Percentiles rank a stretch among this genome's conserved stretches.
Conservation (phyloP, 2,113 vertebrate genomes). For the Pomatorhinus ruficollis region DNA sequence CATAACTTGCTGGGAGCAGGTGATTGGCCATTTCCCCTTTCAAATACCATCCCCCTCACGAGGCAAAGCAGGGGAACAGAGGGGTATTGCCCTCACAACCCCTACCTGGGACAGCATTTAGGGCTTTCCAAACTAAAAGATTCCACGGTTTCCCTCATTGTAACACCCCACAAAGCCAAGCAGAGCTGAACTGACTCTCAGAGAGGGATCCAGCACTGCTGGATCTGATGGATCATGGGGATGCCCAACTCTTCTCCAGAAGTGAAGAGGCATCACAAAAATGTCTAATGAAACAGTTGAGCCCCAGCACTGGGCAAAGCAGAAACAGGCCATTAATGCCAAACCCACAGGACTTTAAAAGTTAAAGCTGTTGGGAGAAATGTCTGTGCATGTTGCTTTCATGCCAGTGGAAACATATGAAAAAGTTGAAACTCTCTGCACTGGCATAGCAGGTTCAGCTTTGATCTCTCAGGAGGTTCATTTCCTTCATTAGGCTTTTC, state of each 20-base stretch:
- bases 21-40: background rate
- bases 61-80: background rate
- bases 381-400: constrained; percentile 42
- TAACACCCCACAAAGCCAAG: background rate
- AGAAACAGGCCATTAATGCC: background rate
- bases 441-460: constrained; percentile 62
- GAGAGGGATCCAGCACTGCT: background rate
- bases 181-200: background rate
- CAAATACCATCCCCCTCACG: background rate
- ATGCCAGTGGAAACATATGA: constrained; percentile 52
- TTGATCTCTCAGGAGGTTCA: constrained; percentile 68
- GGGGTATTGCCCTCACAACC: background rate
- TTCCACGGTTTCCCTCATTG: background rate
- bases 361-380: constrained; percentile 40
- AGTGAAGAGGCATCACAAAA: background rate
- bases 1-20: background rate
- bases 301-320: background rate
- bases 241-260: background rate
- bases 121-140: background rate
- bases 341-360: background rate
- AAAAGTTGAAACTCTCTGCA: constrained; percentile 31
- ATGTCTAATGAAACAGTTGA: background rate
- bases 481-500: constrained; percentile 64
- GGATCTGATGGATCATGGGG: background rate
- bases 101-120: background rate